Evolutionary conservation across 2,113 vertebrate genomes (phyloP).

Genomic region (Eurypyga helias): DNA sequence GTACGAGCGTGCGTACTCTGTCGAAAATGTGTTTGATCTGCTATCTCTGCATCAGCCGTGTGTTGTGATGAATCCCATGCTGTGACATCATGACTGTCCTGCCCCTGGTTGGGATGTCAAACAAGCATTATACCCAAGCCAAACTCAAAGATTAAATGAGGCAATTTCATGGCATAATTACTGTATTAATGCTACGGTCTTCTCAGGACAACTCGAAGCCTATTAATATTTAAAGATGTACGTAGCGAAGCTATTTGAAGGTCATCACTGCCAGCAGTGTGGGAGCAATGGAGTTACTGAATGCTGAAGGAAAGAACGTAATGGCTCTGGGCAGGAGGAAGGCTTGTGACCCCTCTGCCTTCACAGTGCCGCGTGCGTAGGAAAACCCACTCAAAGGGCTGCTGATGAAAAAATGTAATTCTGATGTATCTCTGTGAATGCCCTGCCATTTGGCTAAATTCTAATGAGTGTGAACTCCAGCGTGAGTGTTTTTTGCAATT

Average conservation of each 20-base stretch:
- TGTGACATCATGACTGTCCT: not conserved
- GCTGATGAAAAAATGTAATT: not conserved
- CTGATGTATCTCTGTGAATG: not conserved
- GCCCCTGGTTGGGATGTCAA: not conserved
- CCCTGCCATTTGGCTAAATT: not conserved
- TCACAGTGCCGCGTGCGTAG: accelerated
- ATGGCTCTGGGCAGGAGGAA: not conserved
- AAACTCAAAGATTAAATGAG: not conserved
- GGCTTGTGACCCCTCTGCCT: not conserved
- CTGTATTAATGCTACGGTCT: not conserved
- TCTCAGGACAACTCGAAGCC: not conserved
- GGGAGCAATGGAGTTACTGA: not conserved
- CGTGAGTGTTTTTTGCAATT: not conserved
- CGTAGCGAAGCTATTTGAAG: not conserved
- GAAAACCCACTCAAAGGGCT: not conserved
- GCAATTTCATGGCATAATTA: not conserved
- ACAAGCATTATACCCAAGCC: not conserved
- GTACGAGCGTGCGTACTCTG: not conserved
- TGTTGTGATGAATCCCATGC: not conserved
- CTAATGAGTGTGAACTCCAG: not conserved
- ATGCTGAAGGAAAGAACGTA: not conserved
- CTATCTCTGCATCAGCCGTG: not conserved
- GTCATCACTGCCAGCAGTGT: not conserved
- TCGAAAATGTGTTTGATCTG: not conserved
- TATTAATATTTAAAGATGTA: not conserved